Evolutionary conservation across 2,888 invertebrate species (phyloP).

Genomic region (Exephanes ischioxanthus): DNA sequence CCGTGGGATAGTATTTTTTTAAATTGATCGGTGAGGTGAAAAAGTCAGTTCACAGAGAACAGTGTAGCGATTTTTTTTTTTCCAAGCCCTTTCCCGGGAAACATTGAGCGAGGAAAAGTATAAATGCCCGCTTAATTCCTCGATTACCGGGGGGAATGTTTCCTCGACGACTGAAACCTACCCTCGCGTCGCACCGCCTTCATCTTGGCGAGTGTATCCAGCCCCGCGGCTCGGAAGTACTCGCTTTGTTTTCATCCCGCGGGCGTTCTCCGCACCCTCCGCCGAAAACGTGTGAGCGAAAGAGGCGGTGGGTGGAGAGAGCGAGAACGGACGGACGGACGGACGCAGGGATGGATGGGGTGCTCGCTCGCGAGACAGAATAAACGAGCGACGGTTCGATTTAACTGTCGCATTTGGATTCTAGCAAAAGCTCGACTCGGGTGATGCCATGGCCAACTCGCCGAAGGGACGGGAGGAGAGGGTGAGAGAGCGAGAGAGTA

Average conservation of each 20-base stretch:
- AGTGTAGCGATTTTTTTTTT: not conserved
- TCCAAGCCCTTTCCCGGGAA: not conserved
- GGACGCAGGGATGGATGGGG: conserved; percentile 59
- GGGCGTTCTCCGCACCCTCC: conserved; percentile 37
- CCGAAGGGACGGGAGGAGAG: conserved; percentile 2
- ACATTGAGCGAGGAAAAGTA: not conserved
- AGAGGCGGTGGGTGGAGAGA: not conserved
- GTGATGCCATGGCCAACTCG: conserved; percentile 30
- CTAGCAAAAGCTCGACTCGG: conserved; percentile 71
- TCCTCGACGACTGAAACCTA: not conserved
- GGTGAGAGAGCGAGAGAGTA: conserved; percentile 30
- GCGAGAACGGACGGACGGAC: conserved; percentile 24
- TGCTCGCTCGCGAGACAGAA: conserved; percentile 71
- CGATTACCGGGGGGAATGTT: not conserved
- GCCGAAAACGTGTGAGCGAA: not conserved
- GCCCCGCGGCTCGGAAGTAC: conserved; percentile 50
- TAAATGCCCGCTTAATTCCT: not conserved
- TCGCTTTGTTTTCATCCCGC: conserved; percentile 60
- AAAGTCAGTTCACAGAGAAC: not conserved
- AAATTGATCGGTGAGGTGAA: not conserved
- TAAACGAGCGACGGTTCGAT: conserved; percentile 79
- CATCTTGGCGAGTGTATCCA: conserved; percentile 54
- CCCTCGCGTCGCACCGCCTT: conserved; percentile 12
- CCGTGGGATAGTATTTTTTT: too few species aligned
- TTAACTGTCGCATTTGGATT: conserved; percentile 80